Evolutionary conservation across 2,888 invertebrate species (phyloP).

Genomic region (Drosophila monieri): DNA sequence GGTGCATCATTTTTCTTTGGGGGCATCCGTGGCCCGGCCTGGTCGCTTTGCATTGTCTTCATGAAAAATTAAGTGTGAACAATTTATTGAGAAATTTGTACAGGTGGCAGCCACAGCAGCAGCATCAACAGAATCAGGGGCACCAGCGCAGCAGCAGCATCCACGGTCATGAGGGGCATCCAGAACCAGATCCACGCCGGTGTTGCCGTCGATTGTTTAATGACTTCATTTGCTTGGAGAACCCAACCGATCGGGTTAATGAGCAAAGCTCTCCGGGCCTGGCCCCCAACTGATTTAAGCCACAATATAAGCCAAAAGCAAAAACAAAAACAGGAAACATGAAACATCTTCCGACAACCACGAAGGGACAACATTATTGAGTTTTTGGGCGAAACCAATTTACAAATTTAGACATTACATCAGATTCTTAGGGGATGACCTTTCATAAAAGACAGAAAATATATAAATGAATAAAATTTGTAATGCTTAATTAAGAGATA

Average conservation of each 20-base stretch:
- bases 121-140: background rate
- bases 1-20: constrained; percentile 73
- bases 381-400: constrained; percentile 21
- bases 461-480: constrained; percentile 2
- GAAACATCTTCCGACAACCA: constrained; percentile 17
- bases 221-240: constrained; percentile 65
- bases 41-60: constrained; percentile 64
- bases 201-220: constrained; percentile 68
- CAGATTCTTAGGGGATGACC: constrained; percentile 5
- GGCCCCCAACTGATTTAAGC: constrained; percentile 52
- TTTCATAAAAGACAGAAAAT: background rate
- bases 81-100: constrained; percentile 79
- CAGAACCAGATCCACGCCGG: constrained; percentile 48
- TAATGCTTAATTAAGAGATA: background rate
- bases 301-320: constrained; percentile 21
- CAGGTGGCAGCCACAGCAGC: constrained; percentile 60
- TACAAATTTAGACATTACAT: constrained; percentile 34
- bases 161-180: constrained; percentile 10
- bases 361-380: constrained; percentile 12
- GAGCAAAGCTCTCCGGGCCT: constrained; percentile 49
- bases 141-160: constrained; percentile 7
- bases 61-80: constrained; percentile 79
- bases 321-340: constrained; percentile 19
- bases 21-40: constrained; percentile 18
- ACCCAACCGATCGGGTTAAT: constrained; percentile 55